Evolutionary conservation across 2,113 vertebrate species (phyloP).

Genomic region (Morone saxatilis): DNA sequence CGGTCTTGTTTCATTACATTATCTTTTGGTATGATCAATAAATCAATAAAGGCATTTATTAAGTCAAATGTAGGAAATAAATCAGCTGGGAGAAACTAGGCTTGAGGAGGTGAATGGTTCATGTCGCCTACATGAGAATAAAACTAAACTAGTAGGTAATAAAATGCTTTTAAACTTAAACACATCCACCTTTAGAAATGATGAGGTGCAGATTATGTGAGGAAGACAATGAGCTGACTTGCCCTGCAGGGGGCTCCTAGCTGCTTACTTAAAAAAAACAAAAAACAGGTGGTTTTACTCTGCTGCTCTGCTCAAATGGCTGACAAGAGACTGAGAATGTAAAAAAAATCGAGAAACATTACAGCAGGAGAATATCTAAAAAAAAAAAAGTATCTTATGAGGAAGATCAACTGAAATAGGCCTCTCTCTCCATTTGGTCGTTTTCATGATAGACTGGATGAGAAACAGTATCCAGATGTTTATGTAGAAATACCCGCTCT

Average conservation of each 20-base stretch:
- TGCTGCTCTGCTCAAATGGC: neutral
- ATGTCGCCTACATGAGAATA: neutral
- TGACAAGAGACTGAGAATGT: neutral
- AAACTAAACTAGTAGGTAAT: neutral
- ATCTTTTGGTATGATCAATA: neutral
- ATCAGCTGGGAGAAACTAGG: neutral
- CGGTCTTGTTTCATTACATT: neutral
- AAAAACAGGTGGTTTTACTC: slow-evolving; percentile 8
- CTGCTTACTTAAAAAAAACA: neutral
- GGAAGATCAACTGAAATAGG: neutral
- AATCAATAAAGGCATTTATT: neutral
- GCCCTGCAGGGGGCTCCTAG: neutral
- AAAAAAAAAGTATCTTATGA: neutral
- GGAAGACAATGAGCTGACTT: neutral
- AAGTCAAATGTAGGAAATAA: neutral
- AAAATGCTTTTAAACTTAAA: neutral
- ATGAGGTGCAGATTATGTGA: neutral
- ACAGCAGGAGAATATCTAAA: neutral
- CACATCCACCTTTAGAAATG: neutral
- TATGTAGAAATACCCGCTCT: no score
- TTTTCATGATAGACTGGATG: neutral
- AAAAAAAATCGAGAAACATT: no score
- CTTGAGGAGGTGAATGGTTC: neutral
- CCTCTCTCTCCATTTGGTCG: neutral
- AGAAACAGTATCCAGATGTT: neutral